Evolutionary conservation across 2,113 vertebrate species (phyloP).

Genomic region (Deroptyus accipitrinus): DNA sequence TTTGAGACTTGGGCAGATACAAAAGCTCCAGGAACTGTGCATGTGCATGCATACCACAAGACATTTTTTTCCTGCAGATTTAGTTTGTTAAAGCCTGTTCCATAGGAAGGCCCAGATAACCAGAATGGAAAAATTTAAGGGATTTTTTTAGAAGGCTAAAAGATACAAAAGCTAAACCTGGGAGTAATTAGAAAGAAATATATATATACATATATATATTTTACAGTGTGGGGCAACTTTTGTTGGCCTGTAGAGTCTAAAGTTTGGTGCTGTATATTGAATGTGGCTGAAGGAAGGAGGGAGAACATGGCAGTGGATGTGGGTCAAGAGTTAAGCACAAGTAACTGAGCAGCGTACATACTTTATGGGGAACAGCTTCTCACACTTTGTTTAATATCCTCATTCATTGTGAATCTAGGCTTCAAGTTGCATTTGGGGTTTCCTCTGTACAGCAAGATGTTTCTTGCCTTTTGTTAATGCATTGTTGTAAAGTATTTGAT

Average conservation of each 20-base stretch:
- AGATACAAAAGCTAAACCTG: slow-evolving; percentile 57
- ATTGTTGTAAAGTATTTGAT: slow-evolving; percentile 99
- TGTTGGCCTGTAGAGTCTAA: slow-evolving; percentile 64
- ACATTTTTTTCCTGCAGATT: slow-evolving; percentile 84
- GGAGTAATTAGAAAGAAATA: slow-evolving; percentile 72
- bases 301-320: slow-evolving; percentile 56
- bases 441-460: slow-evolving; percentile 84
- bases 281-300: slow-evolving; percentile 64
- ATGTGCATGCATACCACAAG: slow-evolving; percentile 98
- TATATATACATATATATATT: slow-evolving; percentile 62
- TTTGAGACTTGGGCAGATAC: slow-evolving; percentile 78
- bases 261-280: slow-evolving; percentile 65
- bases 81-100: slow-evolving; percentile 87
- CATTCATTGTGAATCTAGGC: slow-evolving; percentile 86
- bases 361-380: slow-evolving; percentile 85
- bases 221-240: slow-evolving; percentile 48
- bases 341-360: slow-evolving; percentile 78
- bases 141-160: slow-evolving; percentile 72
- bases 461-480: slow-evolving; percentile 95
- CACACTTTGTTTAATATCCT: slow-evolving; percentile 83
- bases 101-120: slow-evolving; percentile 79
- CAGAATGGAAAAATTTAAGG: slow-evolving; percentile 65
- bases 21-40: slow-evolving; percentile 83
- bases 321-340: slow-evolving; percentile 80
- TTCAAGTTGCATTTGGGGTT: slow-evolving; percentile 86